Conservation (phyloP, 2,113 vertebrate species). For the Danionella cerebrum region DNA sequence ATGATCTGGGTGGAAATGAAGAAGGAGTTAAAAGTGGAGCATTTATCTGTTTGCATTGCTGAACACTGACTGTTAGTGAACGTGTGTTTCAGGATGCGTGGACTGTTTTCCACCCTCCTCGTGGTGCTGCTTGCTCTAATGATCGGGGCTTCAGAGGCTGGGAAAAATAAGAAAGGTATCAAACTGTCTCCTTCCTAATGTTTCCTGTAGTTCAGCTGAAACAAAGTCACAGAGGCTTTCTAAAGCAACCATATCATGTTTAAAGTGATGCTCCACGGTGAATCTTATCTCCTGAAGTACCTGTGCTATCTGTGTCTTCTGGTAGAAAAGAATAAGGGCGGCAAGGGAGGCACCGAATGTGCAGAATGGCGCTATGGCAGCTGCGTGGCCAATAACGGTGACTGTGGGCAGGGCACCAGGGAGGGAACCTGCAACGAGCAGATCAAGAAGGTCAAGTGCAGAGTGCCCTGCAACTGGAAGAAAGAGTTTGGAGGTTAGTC, state of each 20-base stretch:
- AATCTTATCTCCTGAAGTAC: neutral
- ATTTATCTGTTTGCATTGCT: neutral
- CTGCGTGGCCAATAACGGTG: conserved; percentile 77
- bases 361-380: conserved; percentile 77
- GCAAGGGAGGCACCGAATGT: conserved; percentile 68
- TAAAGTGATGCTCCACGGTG: no score
- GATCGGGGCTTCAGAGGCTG: conserved; percentile 59
- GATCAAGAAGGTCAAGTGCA: conserved; percentile 76
- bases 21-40: no score
- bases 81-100: conserved; percentile 66
- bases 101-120: conserved; percentile 48
- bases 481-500: conserved; percentile 80
- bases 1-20: no score
- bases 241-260: no score
- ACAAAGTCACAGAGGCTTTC: no score
- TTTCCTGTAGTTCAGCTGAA: neutral
- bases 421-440: conserved; percentile 77
- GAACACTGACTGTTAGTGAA: neutral
- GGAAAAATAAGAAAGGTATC: conserved; percentile 79
- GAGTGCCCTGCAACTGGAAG: conserved; percentile 90
- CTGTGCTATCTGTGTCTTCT: neutral
- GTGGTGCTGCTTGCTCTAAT: conserved; percentile 66
- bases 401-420: conserved; percentile 73
- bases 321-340: conserved; percentile 67
- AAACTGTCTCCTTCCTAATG: neutral